These are phyloP conservation scores for Furnarius figulus DNA, from an alignment of 2,113 vertebrate genomes.

Conservation along the genomic window DNA sequence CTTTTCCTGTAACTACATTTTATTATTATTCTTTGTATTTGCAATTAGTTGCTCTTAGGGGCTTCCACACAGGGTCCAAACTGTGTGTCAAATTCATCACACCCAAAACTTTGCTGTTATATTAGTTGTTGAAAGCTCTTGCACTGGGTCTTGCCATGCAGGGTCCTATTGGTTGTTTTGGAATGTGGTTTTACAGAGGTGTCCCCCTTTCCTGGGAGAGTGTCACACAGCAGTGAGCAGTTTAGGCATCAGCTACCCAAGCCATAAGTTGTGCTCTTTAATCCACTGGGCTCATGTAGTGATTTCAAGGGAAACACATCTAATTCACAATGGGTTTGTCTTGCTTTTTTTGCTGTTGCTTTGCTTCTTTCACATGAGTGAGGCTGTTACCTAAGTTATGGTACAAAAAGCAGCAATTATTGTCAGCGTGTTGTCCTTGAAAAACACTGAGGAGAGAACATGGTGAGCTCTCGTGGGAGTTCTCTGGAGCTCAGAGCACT, in stretches of 20 bases:
- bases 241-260: fast-evolving
- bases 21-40: neutral
- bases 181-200: neutral
- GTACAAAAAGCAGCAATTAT: neutral
- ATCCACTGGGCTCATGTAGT: neutral
- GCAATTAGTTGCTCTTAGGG: neutral
- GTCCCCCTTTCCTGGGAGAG: too few relatives aligned
- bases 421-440: neutral
- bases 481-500: neutral
- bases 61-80: neutral
- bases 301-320: neutral
- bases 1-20: neutral
- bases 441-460: neutral
- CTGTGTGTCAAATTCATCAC: neutral
- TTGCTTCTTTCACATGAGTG: neutral
- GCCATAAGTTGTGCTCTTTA: neutral
- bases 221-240: neutral
- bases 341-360: neutral
- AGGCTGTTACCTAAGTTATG: neutral
- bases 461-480: neutral
- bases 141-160: fast-evolving
- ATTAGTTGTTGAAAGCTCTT: neutral
- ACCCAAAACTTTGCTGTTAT: fast-evolving
- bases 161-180: fast-evolving
- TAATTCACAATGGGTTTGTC: neutral